Evolutionary conservation across 2,888 invertebrate genomes (phyloP), one percentile per base, ranked within the genome.

Genomic region (Drosophila anomalata): DNA sequence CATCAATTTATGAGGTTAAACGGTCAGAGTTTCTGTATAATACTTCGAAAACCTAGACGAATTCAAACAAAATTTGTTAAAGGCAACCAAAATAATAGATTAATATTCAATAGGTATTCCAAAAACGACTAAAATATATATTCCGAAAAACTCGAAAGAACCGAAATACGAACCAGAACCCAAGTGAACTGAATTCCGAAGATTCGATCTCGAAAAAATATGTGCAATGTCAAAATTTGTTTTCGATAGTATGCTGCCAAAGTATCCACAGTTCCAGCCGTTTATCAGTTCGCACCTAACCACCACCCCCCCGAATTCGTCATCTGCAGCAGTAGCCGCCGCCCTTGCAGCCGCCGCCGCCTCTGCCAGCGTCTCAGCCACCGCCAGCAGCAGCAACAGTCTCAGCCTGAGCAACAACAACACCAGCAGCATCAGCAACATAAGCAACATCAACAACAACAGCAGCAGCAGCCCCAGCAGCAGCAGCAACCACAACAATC

Each of bases 241-340:
- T 94, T 96, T 97, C 94, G 97, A 97, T 96, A 97, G 97, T 94
- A 97, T 97, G 97, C 96, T 97, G 94, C 97, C 97, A 91, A 97
- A 97, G 94, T 97, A 97, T 94, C 96, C 94, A 92, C 92, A 95
- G 92, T 95, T 94, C 92, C 95, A 95, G 92, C 92, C 92, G 91
- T 92, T 92, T 90, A 91, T 92, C 79, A 92, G 91, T 91, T 92
- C 92, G 88, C 92, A 92, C 90, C 90, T 92, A 90, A 90, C 90
- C 83, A 86, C 91, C 90, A 90, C 91, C 80, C 82, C 92, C 93
- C 94, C 92, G 93, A 93, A 87, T 93, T 92, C 90, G 92, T 94
- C 93, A 93, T 95, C 93, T 93, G 95, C 93, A 94, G 95, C 94
- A 94, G 95, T 92, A 93, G 95, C 93, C 93, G 95, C 91, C 90